Conservation (phyloP, 2,797 vertebrate species). For the Pipistrellus kuhlii region DNA sequence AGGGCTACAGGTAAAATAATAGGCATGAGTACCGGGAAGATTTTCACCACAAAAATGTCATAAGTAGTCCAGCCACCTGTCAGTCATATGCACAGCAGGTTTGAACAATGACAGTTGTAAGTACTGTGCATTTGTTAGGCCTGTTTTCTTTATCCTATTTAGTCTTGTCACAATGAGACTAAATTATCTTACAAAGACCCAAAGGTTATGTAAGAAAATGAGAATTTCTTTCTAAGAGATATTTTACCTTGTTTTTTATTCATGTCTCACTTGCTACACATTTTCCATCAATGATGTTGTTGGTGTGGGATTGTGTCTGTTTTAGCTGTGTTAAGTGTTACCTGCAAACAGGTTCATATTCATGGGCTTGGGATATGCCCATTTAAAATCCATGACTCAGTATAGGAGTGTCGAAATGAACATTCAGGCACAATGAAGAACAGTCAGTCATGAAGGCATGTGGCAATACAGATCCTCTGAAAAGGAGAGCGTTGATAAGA, state of each 20-base stretch:
- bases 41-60: not conserved
- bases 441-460: slow-evolving; percentile 45
- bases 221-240: not conserved
- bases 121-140: not conserved
- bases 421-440: slow-evolving; percentile 41
- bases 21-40: not conserved
- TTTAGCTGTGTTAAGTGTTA: not conserved
- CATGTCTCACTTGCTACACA: not conserved
- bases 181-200: not conserved
- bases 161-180: not conserved
- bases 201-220: not conserved
- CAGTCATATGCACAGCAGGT: not conserved
- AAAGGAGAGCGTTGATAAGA: slow-evolving; percentile 35
- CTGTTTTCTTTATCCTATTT: not conserved
- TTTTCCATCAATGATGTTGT: not conserved
- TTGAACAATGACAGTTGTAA: not conserved
- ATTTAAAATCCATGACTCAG: slow-evolving; percentile 70
- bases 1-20: not conserved
- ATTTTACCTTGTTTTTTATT: not conserved
- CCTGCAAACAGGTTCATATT: not conserved
- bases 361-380: not conserved
- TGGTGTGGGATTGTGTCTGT: not conserved
- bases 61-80: not conserved
- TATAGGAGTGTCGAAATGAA: slow-evolving; percentile 27
- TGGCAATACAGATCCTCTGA: slow-evolving; percentile 28